Evolutionary conservation across 2,113 vertebrate species (phyloP).

Genomic region (Rhombomys opimus): DNA sequence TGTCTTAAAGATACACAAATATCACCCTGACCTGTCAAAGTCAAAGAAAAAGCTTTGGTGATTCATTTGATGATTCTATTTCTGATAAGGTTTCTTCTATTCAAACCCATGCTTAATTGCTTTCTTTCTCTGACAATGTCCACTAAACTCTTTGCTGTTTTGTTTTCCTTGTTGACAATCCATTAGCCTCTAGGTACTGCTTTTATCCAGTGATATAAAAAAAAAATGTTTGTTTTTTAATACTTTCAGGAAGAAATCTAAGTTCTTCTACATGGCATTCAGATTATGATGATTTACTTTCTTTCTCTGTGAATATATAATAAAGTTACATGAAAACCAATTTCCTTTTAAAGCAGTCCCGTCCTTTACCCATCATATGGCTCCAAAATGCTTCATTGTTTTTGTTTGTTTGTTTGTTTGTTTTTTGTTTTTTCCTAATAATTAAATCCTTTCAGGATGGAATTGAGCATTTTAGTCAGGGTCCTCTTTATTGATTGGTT

Average conservation of each 20-base stretch:
- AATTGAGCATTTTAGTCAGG: too few species aligned
- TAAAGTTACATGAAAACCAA: neutral
- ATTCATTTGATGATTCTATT: neutral
- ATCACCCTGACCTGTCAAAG: neutral
- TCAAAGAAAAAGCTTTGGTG: neutral
- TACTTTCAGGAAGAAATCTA: slow-evolving; percentile 31
- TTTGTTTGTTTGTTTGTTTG: too few species aligned
- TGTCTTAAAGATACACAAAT: slow-evolving; percentile 30
- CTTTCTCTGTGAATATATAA: neutral
- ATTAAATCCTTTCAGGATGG: too few species aligned
- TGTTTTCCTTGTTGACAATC: neutral
- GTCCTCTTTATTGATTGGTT: too few species aligned
- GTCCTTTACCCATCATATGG: neutral
- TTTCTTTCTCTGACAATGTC: neutral
- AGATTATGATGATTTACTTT: neutral
- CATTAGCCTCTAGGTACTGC: neutral
- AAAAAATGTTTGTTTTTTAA: neutral
- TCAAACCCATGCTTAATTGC: neutral
- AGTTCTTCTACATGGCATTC: neutral
- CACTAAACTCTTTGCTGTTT: neutral
- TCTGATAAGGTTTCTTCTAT: neutral
- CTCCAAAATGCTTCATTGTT: neutral
- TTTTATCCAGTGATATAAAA: neutral
- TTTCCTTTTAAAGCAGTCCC: neutral
- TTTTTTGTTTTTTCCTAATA: neutral